Conservation (phyloP, 2,888 invertebrate genomes). For the Epinotia demarniana region DNA sequence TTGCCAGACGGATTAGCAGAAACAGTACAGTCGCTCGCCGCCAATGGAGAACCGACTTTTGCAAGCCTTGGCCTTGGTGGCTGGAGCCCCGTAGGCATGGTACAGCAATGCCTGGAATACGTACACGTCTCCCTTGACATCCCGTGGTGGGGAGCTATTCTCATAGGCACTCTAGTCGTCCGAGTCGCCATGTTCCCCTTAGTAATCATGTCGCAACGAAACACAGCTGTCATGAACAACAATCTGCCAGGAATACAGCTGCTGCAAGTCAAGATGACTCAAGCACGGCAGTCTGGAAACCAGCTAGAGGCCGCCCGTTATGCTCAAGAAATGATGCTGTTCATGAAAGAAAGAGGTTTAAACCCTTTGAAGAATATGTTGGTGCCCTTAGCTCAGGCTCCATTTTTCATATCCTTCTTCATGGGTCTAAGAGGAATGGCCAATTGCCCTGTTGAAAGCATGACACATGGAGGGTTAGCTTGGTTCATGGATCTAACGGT, state of each 20-base stretch:
- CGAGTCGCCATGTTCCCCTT: slow-evolving; percentile 93
- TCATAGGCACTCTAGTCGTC: slow-evolving; percentile 91
- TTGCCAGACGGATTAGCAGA: slow-evolving; percentile 67
- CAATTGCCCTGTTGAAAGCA: slow-evolving; percentile 94
- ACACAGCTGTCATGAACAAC: slow-evolving; percentile 92
- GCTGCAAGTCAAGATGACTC: slow-evolving; percentile 93
- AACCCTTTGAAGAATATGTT: slow-evolving; percentile 92
- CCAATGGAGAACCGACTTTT: slow-evolving; percentile 90
- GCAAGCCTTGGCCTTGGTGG: slow-evolving; percentile 93
- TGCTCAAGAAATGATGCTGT: slow-evolving; percentile 90
- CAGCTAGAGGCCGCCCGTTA: slow-evolving; percentile 90
- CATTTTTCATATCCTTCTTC: slow-evolving; percentile 97
- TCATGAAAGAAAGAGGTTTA: slow-evolving; percentile 92
- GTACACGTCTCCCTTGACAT: slow-evolving; percentile 91
- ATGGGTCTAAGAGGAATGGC: slow-evolving; percentile 95
- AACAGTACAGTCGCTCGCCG: slow-evolving; percentile 72
- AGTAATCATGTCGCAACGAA: slow-evolving; percentile 92
- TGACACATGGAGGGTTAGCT: slow-evolving; percentile 93
- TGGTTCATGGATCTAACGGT: slow-evolving; percentile 98
- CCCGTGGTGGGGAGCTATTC: slow-evolving; percentile 97
- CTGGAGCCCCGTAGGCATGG: slow-evolving; percentile 92
- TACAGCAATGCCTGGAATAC: slow-evolving; percentile 92
- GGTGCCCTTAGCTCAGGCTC: slow-evolving; percentile 92
- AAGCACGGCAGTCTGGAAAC: slow-evolving; percentile 94
- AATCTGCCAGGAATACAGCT: slow-evolving; percentile 93